These are phyloP conservation scores for Hippocampus kuda DNA, from an alignment of 2,797 vertebrate genomes.

Conservation along the genomic window DNA sequence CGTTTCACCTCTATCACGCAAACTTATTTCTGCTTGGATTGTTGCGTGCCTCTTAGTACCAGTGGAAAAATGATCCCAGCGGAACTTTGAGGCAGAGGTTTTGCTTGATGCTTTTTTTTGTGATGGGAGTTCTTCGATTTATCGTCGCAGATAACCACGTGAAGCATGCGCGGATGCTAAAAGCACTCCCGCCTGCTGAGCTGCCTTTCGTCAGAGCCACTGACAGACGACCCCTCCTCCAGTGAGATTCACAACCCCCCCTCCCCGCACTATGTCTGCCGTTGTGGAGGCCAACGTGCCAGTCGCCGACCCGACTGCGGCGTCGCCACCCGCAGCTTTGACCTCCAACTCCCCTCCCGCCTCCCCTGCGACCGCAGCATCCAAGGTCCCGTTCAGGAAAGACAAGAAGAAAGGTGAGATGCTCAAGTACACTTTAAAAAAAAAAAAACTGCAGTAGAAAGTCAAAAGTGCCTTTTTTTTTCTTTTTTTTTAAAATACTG, in stretches of 20 bases:
- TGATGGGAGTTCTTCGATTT: neutral
- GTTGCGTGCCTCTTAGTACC: too few relatives aligned
- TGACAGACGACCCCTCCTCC: slow-evolving; percentile 28
- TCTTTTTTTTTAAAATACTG: too few relatives aligned
- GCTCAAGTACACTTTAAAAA: neutral
- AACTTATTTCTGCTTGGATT: too few relatives aligned
- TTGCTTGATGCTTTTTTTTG: neutral
- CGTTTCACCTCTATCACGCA: too few relatives aligned
- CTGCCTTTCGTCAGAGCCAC: slow-evolving; percentile 34
- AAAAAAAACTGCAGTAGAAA: neutral
- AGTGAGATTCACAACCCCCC: slow-evolving; percentile 29
- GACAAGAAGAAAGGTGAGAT: slow-evolving; percentile 86
- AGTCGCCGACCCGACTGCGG: slow-evolving; percentile 41
- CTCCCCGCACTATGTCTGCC: slow-evolving; percentile 72
- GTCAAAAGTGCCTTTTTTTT: too few relatives aligned
- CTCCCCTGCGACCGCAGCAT: slow-evolving; percentile 46
- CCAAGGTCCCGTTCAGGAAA: slow-evolving; percentile 74
- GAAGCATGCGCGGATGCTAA: slow-evolving; percentile 64
- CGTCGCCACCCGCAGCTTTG: slow-evolving; percentile 13
- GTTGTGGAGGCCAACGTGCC: slow-evolving; percentile 67
- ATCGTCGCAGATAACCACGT: slow-evolving; percentile 27
- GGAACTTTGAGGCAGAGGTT: too few relatives aligned
- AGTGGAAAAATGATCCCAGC: too few relatives aligned
- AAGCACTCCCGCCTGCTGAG: slow-evolving; percentile 36
- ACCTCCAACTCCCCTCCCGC: slow-evolving; percentile 35